Evolutionary conservation across 2,113 vertebrate species (phyloP), one percentile per base, ranked within the genome.

Genomic region (Poeciliopsis prolifica): DNA sequence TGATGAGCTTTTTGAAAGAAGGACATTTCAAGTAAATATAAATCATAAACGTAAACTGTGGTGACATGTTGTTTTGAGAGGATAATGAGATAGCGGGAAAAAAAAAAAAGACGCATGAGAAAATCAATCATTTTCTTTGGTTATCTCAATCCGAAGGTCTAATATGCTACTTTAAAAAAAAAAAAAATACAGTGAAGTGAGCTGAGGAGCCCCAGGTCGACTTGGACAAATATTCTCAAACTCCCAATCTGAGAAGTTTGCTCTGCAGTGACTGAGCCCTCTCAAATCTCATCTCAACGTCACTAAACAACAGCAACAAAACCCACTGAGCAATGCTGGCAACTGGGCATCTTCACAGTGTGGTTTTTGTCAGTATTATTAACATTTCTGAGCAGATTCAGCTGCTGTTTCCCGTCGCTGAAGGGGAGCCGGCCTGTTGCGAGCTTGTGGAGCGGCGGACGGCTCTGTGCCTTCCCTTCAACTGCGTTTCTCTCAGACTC

Each of bases 401-500:
- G 82, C 72, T 64, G 82, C 72, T 83, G 79, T 75, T 80, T 78
- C 76, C 63, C 62, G 84, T 72, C 67, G 22, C 63, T 83, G 79
- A 70, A 69, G 74, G 74, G 73, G 77, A 85, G 83, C 58, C 74
- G 85, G 82, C 81, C 72, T 82, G 91, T 91, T 83, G 86, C 83
- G 87, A 70, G 85, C 90, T 80, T 91, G 90, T 86, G 86, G 84
- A 71, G 88, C 83, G 51, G 92, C 89, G 86, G 89, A 78, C 87
- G 85, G 87, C 63, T 86, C 90, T 85, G 85, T 78, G 88, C 75
- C 83, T 80, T 91, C 90, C 72, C 88, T 88, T 90, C 88, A 29
- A 85, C 92, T 90, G 91, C 92, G 89, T 92, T 93, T 88, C 92
- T 93, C 94, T 91, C 91, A 91, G 93, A 93, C 92, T 93, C 90